Conservation (phyloP, 2,797 vertebrate genomes). For the Spinus pinus region DNA sequence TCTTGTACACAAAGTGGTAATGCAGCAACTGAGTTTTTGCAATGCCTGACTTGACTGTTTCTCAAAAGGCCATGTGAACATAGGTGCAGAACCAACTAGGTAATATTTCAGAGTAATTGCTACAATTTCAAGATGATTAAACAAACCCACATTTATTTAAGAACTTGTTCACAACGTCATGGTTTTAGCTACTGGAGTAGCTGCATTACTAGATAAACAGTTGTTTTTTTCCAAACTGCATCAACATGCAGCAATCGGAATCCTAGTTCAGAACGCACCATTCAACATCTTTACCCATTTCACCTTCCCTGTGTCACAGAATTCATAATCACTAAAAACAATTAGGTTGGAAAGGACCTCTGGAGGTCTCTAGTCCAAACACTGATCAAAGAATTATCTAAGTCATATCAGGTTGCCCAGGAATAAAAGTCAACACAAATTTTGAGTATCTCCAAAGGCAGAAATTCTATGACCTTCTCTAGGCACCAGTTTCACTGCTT, state of each 20-base stretch:
- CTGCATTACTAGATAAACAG: background rate
- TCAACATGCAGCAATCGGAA: background rate
- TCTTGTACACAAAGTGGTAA: background rate
- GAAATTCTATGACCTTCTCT: background rate
- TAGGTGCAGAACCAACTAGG: background rate
- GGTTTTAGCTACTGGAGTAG: background rate
- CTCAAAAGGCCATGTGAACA: rapidly evolving
- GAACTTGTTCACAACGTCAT: background rate
- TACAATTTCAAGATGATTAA: background rate
- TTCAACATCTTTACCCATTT: background rate
- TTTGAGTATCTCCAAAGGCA: background rate
- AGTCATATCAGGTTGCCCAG: background rate
- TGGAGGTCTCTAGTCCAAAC: background rate
- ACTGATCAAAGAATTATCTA: background rate
- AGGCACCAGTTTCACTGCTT: background rate
- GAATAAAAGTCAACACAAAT: background rate
- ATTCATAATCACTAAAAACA: background rate
- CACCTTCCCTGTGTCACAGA: background rate
- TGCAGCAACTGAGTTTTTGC: background rate
- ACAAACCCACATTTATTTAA: background rate
- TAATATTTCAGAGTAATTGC: background rate
- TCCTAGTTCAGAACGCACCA: background rate
- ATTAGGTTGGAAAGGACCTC: background rate
- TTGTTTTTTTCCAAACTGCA: background rate
- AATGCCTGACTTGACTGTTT: background rate